phyloP scores from a whole-genome alignment of 64 coral and sea anemone species.

The Dendronephthya gigantea region DNA sequence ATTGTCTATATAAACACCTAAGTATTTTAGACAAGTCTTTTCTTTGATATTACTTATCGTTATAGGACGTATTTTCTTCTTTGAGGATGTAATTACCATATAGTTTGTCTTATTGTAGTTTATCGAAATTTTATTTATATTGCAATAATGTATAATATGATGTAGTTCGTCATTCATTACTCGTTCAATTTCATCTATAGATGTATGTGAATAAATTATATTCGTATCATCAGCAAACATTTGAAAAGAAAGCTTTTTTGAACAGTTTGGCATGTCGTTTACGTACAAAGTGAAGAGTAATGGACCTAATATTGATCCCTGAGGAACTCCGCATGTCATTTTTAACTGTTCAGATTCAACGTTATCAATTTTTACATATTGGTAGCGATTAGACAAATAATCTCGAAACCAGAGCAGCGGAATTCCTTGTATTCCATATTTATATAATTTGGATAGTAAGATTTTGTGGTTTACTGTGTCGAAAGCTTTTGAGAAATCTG shows the following conservation, averaged over 20 bases:
- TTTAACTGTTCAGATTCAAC: not conserved
- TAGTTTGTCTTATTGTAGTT: not conserved
- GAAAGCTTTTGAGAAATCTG: constrained; percentile 43
- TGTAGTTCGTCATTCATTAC: not conserved
- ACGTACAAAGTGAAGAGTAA: not conserved
- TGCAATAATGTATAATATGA: not conserved
- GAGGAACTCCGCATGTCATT: not conserved
- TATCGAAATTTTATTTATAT: not conserved
- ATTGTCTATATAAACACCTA: constrained; percentile 41
- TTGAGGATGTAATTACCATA: not conserved
- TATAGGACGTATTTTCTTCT: not conserved
- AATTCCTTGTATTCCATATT: constrained; percentile 2
- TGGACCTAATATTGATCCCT: not conserved
- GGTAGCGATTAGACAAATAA: not conserved
- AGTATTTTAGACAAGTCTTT: constrained; percentile 22
- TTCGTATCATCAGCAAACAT: not conserved
- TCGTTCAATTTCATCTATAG: not conserved
- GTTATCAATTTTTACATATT: not conserved
- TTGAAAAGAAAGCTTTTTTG: not conserved
- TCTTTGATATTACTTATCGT: not conserved
- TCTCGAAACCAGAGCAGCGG: not conserved
- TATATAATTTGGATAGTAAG: constrained; percentile 13
- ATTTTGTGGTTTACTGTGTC: constrained; percentile 39
- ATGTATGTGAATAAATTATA: not conserved
- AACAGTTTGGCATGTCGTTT: not conserved